Percentiles rank a stretch among this genome's conserved stretches.
These are phyloP conservation scores for Drosophila mimica DNA, from an alignment of 2,888 invertebrate species.

Conservation along the genomic window DNA sequence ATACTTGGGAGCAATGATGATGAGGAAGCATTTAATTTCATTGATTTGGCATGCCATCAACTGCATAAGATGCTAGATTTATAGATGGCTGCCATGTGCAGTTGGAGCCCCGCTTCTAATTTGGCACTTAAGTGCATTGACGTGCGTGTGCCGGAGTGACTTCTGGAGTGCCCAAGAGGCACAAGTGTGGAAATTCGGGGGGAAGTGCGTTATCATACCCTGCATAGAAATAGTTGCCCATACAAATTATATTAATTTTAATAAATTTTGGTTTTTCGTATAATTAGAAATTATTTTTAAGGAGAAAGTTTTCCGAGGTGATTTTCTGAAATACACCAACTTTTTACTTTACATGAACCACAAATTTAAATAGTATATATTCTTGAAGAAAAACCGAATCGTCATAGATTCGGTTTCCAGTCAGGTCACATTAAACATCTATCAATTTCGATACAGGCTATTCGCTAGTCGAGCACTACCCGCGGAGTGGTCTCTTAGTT, in stretches of 20 bases:
- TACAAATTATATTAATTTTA: neutral
- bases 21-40: constrained; percentile 48
- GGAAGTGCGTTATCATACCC: neutral
- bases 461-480: neutral
- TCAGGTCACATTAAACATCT: neutral
- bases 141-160: constrained; percentile 71
- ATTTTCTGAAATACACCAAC: neutral
- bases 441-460: neutral
- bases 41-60: constrained; percentile 66
- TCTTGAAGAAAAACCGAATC: too few species aligned
- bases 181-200: neutral
- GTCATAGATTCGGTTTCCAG: neutral
- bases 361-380: neutral
- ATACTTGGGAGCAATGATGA: constrained; percentile 40
- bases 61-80: constrained; percentile 66
- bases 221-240: neutral
- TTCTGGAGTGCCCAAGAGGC: constrained; percentile 42
- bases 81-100: constrained; percentile 59
- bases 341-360: too few species aligned
- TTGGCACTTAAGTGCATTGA: constrained; percentile 80
- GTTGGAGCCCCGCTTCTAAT: constrained; percentile 54
- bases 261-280: too few species aligned
- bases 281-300: neutral
- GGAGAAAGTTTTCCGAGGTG: accelerated
- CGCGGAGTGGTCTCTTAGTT: neutral